A percentile compares a stretch with the other conserved stretches of the same genome.
phyloP scores from a whole-genome alignment of 2,797 vertebrate species.

The Sebastes cheni region DNA sequence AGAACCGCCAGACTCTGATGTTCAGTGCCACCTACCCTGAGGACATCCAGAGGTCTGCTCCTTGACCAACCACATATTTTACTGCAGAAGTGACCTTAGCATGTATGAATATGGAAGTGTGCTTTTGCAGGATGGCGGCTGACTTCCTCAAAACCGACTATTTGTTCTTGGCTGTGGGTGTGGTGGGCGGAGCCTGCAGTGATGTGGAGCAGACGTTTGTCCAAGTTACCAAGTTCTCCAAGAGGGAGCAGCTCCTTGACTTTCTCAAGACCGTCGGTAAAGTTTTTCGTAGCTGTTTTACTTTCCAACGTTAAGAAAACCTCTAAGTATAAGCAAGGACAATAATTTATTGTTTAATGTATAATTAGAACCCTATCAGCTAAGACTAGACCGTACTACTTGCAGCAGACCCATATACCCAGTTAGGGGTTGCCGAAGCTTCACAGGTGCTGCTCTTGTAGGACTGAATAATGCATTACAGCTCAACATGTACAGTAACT shows the following conservation, averaged over 20 bases:
- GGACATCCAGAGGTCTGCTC: constrained; percentile 88
- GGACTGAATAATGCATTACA: background rate
- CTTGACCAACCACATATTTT: rapidly evolving
- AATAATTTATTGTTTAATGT: background rate
- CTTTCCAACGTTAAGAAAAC: too few species aligned
- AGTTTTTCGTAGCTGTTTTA: too few species aligned
- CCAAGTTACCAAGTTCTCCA: constrained; percentile 86
- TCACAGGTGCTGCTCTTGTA: background rate
- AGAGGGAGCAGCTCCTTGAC: constrained; percentile 90
- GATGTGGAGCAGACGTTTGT: constrained; percentile 91
- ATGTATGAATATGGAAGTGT: background rate
- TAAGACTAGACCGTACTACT: background rate
- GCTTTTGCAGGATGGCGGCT: constrained; percentile 83
- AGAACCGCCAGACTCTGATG: constrained; percentile 92
- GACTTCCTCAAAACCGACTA: constrained; percentile 90
- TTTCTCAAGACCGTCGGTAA: constrained; percentile 87
- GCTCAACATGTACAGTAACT: background rate
- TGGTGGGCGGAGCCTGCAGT: constrained; percentile 91
- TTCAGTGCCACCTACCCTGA: constrained; percentile 96
- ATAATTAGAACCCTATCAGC: background rate
- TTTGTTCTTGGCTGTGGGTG: constrained; percentile 92
- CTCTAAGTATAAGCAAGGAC: background rate
- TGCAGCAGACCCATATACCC: background rate
- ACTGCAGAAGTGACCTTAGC: rapidly evolving
- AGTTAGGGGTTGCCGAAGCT: background rate